Base-by-base conservation (phyloP, 2,888 invertebrate genomes). In the Merodon equestris region DNA sequence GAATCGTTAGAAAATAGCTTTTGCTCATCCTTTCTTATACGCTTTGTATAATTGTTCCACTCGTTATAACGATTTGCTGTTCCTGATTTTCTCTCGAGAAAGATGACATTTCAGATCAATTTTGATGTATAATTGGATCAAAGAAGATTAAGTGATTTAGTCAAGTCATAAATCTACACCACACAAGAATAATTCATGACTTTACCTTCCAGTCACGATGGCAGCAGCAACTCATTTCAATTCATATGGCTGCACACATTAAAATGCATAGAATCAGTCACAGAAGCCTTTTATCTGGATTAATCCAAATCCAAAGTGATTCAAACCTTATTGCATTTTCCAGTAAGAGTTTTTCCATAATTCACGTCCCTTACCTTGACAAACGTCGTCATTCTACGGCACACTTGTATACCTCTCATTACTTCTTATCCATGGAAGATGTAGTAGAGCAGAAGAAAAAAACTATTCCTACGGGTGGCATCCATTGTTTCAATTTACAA, bases 401-500 rank as follows among this genome's bases (percentile, higher is more conserved):
- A 67, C 72, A 77, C 67, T 63, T 73, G 63, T 67, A 53, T 77
- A 72, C 72, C 27, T 77, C 67, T 72, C 67, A 60, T 67, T 61
- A n/a, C 27, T 18, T 54, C 60, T 60, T 73, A 58, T 67, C 50
- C 54, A 3, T 51, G 51, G 9, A 45, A 27, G 15, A 34, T n/a
- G n/a, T n/a, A n/a, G n/a, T n/a, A n/a, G n/a, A n/a, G n/a, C n/a
- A n/a, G n/a, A n/a, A n/a, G 47, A 9, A 48, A 54, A 56, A 18
- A 56, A 47, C 18, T 51, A 51, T n/a, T n/a, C n/a, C 67, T 63
- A 57, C 47, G 58, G 53, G 72, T 77, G 72, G 50, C 77, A 73
- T 77, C 72, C 54, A 58, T 77, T 77, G 77, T 77, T 72, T 73
- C 42, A 63, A 63, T 77, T 73, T 54, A 48, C 53, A 40, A 77